Base-by-base conservation (phyloP, 2,113 vertebrate genomes). In the Struthidea cinerea region DNA sequence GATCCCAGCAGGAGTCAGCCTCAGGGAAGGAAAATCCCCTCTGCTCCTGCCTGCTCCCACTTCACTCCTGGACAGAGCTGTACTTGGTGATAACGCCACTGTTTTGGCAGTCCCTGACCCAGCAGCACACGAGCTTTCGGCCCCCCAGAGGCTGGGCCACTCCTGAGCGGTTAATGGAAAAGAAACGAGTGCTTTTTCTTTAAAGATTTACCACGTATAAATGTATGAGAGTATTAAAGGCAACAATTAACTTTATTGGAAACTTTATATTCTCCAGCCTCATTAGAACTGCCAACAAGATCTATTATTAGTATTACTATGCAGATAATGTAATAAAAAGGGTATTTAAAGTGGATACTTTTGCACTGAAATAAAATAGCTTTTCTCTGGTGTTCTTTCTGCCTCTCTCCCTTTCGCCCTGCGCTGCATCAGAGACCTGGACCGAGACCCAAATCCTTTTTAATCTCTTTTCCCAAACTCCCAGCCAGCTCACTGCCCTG, bases 161-260 rank as follows among this genome's bases (percentile, higher is more conserved):
- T 89, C 69, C 89, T 68, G 9, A 60, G 89, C 59, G 92, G 77
- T 96, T 96, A 96, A 97, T 90, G 81, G 64, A 61, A 92, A 89
- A 92, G 91, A 94, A 97, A 97, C 56, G 80, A 96, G 94, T 65
- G 94, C 76, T 98, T 97, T 96, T 97, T 75, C 91, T 96, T 97
- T 97, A 96, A 98, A 97, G 98, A 98, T 98, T 98, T 98, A 98
- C 98, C 97, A 94, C 93, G 97, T 97, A 95, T 97, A 97, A 98
- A 98, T 98, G 97, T 97, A 95, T 97, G 97, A 97, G 98, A 96
- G 98, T 97, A 97, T 98, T 98, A 98, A 98, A 98, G 97, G 97
- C 97, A 98, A 98, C 98, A 98, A 98, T 98, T 98, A 98, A 98
- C 98, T 98, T 98, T 98, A 98, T 98, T 98, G 98, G 98, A 97